Percentiles rank a stretch among this genome's conserved stretches.
phyloP scores from a whole-genome alignment of 2,888 invertebrate species.

The Elgonia sp. region DNA sequence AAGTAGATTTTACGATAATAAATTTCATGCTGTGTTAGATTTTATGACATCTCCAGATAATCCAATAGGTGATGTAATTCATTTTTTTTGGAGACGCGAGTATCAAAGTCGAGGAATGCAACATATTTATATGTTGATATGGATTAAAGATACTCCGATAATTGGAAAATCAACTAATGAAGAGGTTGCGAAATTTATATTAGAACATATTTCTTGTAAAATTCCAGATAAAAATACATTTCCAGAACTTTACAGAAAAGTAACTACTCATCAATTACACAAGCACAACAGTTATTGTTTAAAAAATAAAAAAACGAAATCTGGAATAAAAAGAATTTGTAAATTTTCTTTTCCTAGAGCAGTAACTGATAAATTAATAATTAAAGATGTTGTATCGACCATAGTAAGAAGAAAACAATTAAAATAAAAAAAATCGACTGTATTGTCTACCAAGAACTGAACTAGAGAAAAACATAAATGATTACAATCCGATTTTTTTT shows the following conservation, averaged over 20 bases:
- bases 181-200: slow-evolving; percentile 78
- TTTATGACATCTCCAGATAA: slow-evolving; percentile 75
- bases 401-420: slow-evolving; percentile 79
- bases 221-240: slow-evolving; percentile 75
- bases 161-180: slow-evolving; percentile 23
- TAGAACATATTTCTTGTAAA: slow-evolving; percentile 78
- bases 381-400: slow-evolving; percentile 71
- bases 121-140: slow-evolving; percentile 78
- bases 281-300: slow-evolving; percentile 81
- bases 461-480: slow-evolving; percentile 73
- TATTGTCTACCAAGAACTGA: slow-evolving; percentile 80
- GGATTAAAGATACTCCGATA: slow-evolving; percentile 37
- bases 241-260: slow-evolving; percentile 78
- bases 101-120: slow-evolving; percentile 79
- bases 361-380: slow-evolving; percentile 66
- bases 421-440: slow-evolving; percentile 77
- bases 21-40: slow-evolving; percentile 81
- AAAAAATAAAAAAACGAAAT: slow-evolving; percentile 16
- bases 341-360: slow-evolving; percentile 78
- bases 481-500: slow-evolving; percentile 79
- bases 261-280: slow-evolving; percentile 80
- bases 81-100: slow-evolving; percentile 79
- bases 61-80: slow-evolving; percentile 77
- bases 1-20: slow-evolving; percentile 81
- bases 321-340: slow-evolving; percentile 71